Evolutionary conservation across 2,113 vertebrate species (phyloP).

Genomic region (Trachemys scripta): DNA sequence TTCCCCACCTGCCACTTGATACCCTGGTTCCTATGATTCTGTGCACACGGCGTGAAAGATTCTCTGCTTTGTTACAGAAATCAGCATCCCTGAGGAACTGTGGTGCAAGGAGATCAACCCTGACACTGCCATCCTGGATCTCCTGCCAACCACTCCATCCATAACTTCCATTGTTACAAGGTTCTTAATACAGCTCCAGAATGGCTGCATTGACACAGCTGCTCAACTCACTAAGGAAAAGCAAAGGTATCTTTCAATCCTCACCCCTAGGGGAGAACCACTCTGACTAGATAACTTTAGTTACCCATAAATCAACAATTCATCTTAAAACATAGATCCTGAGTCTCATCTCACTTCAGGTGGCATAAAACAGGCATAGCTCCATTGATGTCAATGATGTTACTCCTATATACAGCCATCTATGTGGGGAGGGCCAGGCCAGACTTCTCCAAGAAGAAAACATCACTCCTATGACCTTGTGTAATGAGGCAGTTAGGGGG

Average conservation of each 20-base stretch:
- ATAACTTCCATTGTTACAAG: neutral
- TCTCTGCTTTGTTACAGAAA: neutral
- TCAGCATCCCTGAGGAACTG: neutral
- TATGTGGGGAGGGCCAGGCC: neutral
- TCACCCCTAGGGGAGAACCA: neutral
- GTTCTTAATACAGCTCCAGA: slow-evolving; percentile 43
- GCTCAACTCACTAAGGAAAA: neutral
- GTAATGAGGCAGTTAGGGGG: neutral
- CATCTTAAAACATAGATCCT: neutral
- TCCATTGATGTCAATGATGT: too few species aligned
- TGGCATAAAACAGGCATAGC: too few species aligned
- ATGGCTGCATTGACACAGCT: slow-evolving; percentile 20
- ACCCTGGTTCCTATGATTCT: neutral
- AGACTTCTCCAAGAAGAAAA: too few species aligned
- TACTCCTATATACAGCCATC: too few species aligned
- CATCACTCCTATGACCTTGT: neutral
- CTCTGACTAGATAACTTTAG: neutral
- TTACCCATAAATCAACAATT: neutral
- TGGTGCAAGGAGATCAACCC: neutral
- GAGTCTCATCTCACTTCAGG: neutral
- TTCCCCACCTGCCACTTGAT: neutral
- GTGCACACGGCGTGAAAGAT: neutral
- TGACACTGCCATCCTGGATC: slow-evolving; percentile 24
- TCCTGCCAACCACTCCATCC: slow-evolving; percentile 7
- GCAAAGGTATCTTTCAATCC: slow-evolving; percentile 4